Evolutionary conservation across 2,113 vertebrate species (phyloP), one percentile per base, ranked within the genome.

Genomic region (Gobiocypris rarus): DNA sequence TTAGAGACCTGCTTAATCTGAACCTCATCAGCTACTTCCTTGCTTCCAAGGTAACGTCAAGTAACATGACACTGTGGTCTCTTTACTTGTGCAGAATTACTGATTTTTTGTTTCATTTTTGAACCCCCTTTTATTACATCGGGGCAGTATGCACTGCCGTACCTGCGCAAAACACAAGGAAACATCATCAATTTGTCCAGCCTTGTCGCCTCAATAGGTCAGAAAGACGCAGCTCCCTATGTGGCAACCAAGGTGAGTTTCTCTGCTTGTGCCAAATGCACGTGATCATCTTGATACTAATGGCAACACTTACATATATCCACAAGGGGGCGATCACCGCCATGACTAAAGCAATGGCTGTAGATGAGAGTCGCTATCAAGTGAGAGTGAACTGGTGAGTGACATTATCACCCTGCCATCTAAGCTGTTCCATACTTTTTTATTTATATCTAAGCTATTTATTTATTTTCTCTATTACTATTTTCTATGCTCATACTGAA

Each of bases 321-420:
- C 93, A 91, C 69, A 75, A 96, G 95, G 96, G 96, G 74, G 95
- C 95, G 31, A 93, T 96, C 0, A 89, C 91, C 2, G 92, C 95
- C 67, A 95, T 96, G 95, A 96, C 95, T 8, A 97, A 96, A 92
- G 95, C 95, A 0, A 93, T 96, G 94, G 95, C 96, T 80, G 90
- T 96, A 67, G 96, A 96, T 82, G 96, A 96, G 89, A 95, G 96
- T 85, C 90, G 85, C 6, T 83, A 95, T 71, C 91, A 92, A 0
- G 95, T 96, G 52, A 85, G 95, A 63, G 94, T 97, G 1, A 96
- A 96, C 91, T 94, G 96, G 96, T 96, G 89, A 95, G 93, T 22
- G 0, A 14, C 70, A 38, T 48, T 22, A 74, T 77, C 4, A 24
- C 19, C 38, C 34, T 48, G 15, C 31, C 34, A 45, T 22, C 9